Percentiles rank a stretch among this genome's conserved stretches.
phyloP scores from a whole-genome alignment of 30 jellyfish, hydroid and myxozoan genomes.

The Pelagia noctiluca region DNA sequence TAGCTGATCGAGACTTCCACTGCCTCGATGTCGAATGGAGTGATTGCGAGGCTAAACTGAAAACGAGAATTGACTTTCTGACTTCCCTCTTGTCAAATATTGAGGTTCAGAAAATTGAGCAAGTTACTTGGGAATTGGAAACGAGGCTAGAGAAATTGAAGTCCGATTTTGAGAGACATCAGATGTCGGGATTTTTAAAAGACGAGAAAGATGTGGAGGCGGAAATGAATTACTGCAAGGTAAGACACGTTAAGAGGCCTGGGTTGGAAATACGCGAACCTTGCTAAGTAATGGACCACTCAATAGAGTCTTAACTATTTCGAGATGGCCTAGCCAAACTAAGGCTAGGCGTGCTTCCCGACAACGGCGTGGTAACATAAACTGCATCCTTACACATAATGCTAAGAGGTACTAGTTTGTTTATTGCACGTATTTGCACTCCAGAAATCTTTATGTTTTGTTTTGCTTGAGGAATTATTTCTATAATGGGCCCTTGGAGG shows the following conservation, averaged over 20 bases:
- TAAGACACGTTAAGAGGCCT: not conserved
- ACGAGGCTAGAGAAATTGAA: conserved; percentile 36
- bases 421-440: not conserved
- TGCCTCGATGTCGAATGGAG: conserved; percentile 26
- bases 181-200: conserved; percentile 3
- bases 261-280: too few relatives aligned
- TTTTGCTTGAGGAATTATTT: too few relatives aligned
- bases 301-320: not conserved
- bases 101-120: conserved; percentile 38
- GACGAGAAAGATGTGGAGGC: conserved; percentile 1
- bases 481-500: too few relatives aligned
- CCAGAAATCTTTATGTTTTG: too few relatives aligned
- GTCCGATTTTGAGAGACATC: conserved; percentile 25
- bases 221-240: conserved; percentile 30
- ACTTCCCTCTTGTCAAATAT: conserved; percentile 5
- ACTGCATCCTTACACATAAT: not conserved
- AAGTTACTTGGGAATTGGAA: conserved; percentile 37
- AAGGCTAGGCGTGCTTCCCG: not conserved
- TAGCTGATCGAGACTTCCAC: conserved; percentile 9
- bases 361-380: not conserved
- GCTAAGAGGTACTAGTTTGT: not conserved
- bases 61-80: conserved; percentile 43
- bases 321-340: not conserved
- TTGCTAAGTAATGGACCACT: not conserved
- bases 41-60: conserved; percentile 34